Evolutionary conservation across 2,888 invertebrate genomes (phyloP).

Genomic region (Pegoplata infirma): DNA sequence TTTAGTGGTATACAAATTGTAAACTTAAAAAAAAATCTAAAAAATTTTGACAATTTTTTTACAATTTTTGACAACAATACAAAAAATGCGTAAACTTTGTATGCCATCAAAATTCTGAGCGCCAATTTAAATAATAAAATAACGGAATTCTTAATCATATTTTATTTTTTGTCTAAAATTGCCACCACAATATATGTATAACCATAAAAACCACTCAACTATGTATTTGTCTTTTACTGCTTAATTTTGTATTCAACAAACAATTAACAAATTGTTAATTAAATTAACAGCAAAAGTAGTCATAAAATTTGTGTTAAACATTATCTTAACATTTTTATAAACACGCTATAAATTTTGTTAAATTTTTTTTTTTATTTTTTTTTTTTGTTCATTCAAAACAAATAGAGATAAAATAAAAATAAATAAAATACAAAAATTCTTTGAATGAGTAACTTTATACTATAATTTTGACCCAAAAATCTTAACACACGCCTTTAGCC

Average conservation of each 20-base stretch:
- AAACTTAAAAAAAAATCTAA: too few relatives aligned
- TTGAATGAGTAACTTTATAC: constrained; percentile 42
- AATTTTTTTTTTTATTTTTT: neutral
- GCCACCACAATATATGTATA: too few relatives aligned
- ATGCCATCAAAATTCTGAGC: too few relatives aligned
- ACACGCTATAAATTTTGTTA: constrained; percentile 33
- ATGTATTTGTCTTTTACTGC: neutral
- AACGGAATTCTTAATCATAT: too few relatives aligned
- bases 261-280: constrained; percentile 47
- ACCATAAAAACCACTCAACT: neutral
- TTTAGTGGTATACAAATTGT: too few relatives aligned
- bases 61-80: too few relatives aligned
- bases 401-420: neutral
- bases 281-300: constrained; percentile 43
- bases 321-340: constrained; percentile 43
- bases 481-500: constrained; percentile 30
- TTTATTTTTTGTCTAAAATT: too few relatives aligned
- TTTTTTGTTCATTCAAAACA: neutral
- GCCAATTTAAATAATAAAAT: too few relatives aligned
- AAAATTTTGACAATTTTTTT: too few relatives aligned
- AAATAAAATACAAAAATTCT: constrained; percentile 12
- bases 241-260: neutral
- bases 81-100: too few relatives aligned
- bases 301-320: constrained; percentile 51
- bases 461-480: constrained; percentile 46